phyloP scores from a whole-genome alignment of 2,888 invertebrate species.

The Heterodera filipjevi region DNA sequence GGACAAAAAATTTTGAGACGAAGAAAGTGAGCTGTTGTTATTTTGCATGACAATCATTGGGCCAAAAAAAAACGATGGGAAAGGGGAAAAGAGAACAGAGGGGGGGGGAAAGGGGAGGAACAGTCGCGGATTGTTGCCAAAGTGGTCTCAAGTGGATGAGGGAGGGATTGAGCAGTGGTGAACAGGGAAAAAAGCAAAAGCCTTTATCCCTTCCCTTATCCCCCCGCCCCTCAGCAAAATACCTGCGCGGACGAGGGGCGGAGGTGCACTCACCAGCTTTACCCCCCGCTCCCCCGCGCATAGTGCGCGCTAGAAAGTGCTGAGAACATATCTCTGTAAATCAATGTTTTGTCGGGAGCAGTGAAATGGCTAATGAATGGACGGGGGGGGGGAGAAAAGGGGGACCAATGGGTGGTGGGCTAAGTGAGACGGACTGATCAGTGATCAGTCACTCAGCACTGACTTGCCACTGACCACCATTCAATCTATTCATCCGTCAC shows the following conservation, averaged over 20 bases:
- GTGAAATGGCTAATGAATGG: slow-evolving; percentile 3
- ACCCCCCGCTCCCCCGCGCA: background rate
- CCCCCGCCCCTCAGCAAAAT: background rate
- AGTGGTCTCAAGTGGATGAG: background rate
- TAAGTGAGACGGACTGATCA: background rate
- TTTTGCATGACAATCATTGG: background rate
- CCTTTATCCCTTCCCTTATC: background rate
- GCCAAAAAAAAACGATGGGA: no score
- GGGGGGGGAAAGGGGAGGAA: background rate
- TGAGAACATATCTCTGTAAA: background rate
- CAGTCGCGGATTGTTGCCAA: background rate
- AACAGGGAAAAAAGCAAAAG: background rate
- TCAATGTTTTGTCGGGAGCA: slow-evolving; percentile 4
- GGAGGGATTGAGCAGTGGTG: background rate
- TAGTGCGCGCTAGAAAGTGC: background rate
- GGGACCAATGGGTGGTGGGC: background rate
- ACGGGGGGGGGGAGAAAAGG: background rate
- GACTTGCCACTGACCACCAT: background rate
- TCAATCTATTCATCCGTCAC: background rate
- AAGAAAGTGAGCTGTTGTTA: background rate
- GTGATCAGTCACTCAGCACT: background rate
- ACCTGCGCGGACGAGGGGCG: background rate
- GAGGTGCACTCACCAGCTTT: background rate
- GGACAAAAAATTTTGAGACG: background rate
- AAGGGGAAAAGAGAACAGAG: background rate